phyloP scores from a whole-genome alignment of 2,797 vertebrate genomes.

The Hemibagrus guttatus region DNA sequence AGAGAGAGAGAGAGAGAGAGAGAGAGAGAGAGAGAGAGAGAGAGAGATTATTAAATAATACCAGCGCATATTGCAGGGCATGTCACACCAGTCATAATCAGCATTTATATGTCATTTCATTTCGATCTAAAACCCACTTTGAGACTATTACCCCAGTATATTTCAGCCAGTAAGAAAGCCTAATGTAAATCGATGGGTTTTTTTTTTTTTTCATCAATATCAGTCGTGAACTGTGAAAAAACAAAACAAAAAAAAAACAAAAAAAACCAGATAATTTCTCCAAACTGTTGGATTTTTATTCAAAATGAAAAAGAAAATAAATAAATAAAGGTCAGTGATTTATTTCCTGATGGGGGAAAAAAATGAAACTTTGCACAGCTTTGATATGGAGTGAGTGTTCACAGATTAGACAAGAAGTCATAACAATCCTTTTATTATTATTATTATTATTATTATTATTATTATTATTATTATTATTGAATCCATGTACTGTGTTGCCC shows the following conservation, averaged over 20 bases:
- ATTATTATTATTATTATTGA: conserved; percentile 20
- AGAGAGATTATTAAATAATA: background rate
- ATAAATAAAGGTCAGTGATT: background rate
- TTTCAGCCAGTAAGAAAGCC: conserved; percentile 14
- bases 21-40: conserved; percentile 7
- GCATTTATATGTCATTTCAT: conserved; percentile 35
- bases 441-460: conserved; percentile 21
- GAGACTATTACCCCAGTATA: background rate
- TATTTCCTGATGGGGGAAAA: background rate
- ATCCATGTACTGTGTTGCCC: conserved; percentile 44
- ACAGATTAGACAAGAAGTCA: conserved; percentile 34
- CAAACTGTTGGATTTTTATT: background rate
- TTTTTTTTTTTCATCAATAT: background rate
- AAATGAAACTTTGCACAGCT: conserved; percentile 20
- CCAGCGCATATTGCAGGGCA: conserved; percentile 23
- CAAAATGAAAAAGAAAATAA: too few species aligned
- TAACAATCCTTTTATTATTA: conserved; percentile 18
- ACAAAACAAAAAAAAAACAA: background rate
- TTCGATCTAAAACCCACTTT: background rate
- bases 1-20: background rate
- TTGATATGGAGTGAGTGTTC: conserved; percentile 35
- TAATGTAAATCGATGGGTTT: background rate
- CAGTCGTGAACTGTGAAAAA: conserved; percentile 31
- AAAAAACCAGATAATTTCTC: background rate
- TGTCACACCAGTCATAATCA: conserved; percentile 33